These are phyloP conservation scores for Glyphotaelius pellucidus DNA, from an alignment of 2,888 invertebrate genomes.

Conservation along the genomic window DNA sequence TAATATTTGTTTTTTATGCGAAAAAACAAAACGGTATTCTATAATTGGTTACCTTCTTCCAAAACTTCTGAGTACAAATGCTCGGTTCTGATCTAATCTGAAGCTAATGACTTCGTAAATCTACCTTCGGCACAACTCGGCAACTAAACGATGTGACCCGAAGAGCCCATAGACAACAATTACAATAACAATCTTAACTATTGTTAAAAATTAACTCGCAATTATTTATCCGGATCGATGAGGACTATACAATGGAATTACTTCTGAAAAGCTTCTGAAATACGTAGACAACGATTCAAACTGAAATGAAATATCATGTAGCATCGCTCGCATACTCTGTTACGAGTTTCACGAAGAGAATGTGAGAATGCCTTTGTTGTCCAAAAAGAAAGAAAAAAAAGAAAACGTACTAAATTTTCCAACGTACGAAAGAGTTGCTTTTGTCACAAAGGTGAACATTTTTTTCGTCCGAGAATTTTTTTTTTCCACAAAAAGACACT, in stretches of 20 bases:
- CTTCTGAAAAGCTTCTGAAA: background rate
- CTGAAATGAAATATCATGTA: background rate
- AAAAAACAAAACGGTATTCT: too few relatives aligned
- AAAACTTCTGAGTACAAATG: too few relatives aligned
- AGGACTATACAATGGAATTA: background rate
- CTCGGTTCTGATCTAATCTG: too few relatives aligned
- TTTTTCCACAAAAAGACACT: too few relatives aligned
- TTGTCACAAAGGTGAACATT: background rate
- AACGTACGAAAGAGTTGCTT: background rate
- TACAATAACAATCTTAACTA: too few relatives aligned
- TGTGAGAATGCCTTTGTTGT: background rate
- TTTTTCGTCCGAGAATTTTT: too few relatives aligned
- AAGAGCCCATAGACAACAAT: too few relatives aligned
- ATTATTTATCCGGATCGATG: background rate
- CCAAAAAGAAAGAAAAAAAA: background rate
- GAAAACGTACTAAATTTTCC: background rate
- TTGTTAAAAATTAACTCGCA: background rate
- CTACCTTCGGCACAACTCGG: too few relatives aligned
- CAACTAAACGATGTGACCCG: too few relatives aligned
- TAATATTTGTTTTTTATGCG: too few relatives aligned
- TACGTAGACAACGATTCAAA: background rate
- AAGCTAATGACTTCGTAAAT: too few relatives aligned
- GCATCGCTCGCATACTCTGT: background rate
- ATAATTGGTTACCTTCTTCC: too few relatives aligned
- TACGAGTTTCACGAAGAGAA: background rate